phyloP scores from a whole-genome alignment of 2,888 invertebrate species.

The Lochmaea crataegi region DNA sequence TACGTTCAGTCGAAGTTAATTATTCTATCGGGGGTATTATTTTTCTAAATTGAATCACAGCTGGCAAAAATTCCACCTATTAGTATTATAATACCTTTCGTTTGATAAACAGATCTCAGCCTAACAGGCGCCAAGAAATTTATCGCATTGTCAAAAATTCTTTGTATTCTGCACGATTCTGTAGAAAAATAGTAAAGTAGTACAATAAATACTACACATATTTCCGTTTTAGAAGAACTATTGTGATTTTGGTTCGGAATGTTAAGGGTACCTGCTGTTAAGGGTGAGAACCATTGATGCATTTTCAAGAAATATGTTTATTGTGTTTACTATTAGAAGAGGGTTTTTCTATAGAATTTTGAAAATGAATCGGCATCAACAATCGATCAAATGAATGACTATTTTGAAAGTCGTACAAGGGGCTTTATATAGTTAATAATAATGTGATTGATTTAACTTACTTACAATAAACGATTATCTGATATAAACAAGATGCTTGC shows the following conservation, averaged over 20 bases:
- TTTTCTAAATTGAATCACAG: background rate
- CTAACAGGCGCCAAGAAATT: constrained; percentile 30
- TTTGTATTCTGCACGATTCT: constrained; percentile 30
- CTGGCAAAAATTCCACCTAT: background rate
- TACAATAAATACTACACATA: constrained; percentile 30
- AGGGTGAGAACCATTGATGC: constrained; percentile 12
- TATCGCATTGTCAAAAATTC: constrained; percentile 30
- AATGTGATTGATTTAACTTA: too few relatives aligned
- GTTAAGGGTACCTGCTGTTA: constrained; percentile 22
- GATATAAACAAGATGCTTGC: too few relatives aligned
- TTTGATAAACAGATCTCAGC: constrained; percentile 16
- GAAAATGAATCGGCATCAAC: background rate
- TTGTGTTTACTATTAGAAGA: background rate
- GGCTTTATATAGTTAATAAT: too few relatives aligned
- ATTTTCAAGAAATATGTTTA: background rate
- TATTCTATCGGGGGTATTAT: background rate
- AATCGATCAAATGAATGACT: background rate
- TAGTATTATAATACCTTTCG: constrained; percentile 17
- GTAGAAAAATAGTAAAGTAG: constrained; percentile 29
- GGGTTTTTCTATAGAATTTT: constrained; percentile 6
- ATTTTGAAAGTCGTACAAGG: too few relatives aligned
- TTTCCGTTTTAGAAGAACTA: constrained; percentile 27
- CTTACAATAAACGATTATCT: too few relatives aligned
- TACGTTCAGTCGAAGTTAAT: too few relatives aligned
- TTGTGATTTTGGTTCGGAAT: constrained; percentile 21